phyloP scores from a whole-genome alignment of 2,888 invertebrate genomes.

The Caenorhabditis japonica region DNA sequence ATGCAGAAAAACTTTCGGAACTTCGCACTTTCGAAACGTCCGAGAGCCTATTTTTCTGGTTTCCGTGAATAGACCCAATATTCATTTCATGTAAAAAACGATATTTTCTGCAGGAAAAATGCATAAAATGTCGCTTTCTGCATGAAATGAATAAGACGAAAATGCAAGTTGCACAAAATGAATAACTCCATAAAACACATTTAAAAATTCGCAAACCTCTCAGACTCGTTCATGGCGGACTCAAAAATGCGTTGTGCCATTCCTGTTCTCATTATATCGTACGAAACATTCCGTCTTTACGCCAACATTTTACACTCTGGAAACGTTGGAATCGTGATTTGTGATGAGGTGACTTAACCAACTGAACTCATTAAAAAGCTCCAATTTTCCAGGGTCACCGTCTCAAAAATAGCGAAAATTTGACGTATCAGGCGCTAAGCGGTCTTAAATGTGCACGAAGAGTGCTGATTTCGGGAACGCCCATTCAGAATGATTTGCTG shows the following conservation, averaged over 20 bases:
- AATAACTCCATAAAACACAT: no score
- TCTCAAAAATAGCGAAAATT: conserved; percentile 96
- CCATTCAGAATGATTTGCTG: conserved; percentile 97
- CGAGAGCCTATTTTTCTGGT: no score
- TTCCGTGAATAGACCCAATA: no score
- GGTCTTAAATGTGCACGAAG: conserved; percentile 89
- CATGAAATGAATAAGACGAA: no score
- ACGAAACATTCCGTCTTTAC: conserved; percentile 97
- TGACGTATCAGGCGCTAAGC: conserved; percentile 94
- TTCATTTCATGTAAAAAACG: no score
- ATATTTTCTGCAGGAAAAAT: no score
- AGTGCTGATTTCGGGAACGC: conserved; percentile 95
- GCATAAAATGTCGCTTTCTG: no score
- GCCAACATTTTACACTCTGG: conserved; percentile 89
- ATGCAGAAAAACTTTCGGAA: no score
- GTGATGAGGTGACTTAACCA: conserved; percentile 85
- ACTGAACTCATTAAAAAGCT: background rate
- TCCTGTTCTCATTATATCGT: conserved; percentile 96
- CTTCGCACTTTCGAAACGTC: no score
- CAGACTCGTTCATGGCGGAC: conserved; percentile 85
- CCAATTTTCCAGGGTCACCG: conserved; percentile 85
- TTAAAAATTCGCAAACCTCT: conserved; percentile 1
- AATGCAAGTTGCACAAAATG: no score
- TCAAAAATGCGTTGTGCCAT: conserved; percentile 84
- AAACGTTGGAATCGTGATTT: conserved; percentile 94